These are phyloP conservation scores for Zophobas morio DNA, from an alignment of 1,140 invertebrate species.

Conservation along the genomic window DNA sequence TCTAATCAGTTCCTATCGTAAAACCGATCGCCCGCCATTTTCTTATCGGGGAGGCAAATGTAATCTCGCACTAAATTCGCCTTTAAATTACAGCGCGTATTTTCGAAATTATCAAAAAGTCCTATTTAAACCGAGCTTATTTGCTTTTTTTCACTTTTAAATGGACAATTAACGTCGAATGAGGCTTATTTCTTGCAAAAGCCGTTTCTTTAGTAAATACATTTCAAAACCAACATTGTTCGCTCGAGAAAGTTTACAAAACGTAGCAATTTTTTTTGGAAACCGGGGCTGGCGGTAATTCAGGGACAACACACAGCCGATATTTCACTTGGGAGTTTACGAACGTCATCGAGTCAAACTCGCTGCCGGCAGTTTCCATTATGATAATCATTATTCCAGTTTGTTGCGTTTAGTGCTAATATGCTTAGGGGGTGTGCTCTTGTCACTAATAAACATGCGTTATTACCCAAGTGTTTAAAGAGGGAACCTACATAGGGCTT, in stretches of 20 bases:
- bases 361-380: neutral
- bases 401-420: constrained; percentile 54
- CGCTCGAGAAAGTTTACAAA: no score
- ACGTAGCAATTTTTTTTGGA: no score
- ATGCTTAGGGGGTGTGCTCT: constrained; percentile 19
- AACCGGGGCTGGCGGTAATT: no score
- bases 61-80: neutral
- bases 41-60: neutral
- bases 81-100: neutral
- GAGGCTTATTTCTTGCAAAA: no score
- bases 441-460: constrained; percentile 42
- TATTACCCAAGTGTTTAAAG: constrained; percentile 13
- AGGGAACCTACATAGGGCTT: neutral
- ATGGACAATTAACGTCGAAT: no score
- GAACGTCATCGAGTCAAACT: neutral
- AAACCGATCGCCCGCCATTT: constrained; percentile 12
- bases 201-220: no score
- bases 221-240: no score
- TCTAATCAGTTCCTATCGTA: constrained; percentile 33
- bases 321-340: neutral
- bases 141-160: no score
- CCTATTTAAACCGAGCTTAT: neutral
- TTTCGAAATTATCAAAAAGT: neutral
- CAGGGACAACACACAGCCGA: no score
- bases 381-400: constrained; percentile 53